Evolutionary conservation across 2,888 invertebrate genomes (phyloP).

Genomic region (Pseudeuparius sepicola): DNA sequence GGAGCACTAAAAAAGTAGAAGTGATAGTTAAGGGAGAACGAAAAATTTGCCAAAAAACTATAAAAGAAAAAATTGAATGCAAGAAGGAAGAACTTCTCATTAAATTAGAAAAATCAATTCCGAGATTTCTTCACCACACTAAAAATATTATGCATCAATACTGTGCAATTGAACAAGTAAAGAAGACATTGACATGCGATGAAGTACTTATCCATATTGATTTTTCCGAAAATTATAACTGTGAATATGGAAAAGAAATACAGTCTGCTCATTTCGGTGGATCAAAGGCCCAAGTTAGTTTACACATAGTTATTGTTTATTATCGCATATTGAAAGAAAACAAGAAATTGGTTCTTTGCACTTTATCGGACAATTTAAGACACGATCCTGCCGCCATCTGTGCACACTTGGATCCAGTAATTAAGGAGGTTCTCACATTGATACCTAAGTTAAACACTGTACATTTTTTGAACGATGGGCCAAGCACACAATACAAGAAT

Average conservation of each 20-base stretch:
- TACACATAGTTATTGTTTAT: slow-evolving; percentile 14
- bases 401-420: slow-evolving; percentile 11
- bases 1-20: slow-evolving; percentile 11
- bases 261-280: slow-evolving; percentile 15
- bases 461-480: slow-evolving; percentile 12
- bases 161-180: slow-evolving; percentile 3
- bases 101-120: too few relatives aligned
- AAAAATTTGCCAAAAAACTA: slow-evolving; percentile 10
- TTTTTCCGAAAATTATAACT: slow-evolving; percentile 12
- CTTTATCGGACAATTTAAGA: slow-evolving; percentile 6
- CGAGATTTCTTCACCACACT: slow-evolving; percentile 9
- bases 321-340: too few relatives aligned
- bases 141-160: slow-evolving; percentile 14
- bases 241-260: slow-evolving; percentile 13
- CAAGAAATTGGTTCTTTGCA: too few relatives aligned
- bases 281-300: slow-evolving; percentile 11
- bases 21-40: slow-evolving; percentile 10
- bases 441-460: slow-evolving; percentile 11
- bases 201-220: slow-evolving; percentile 13
- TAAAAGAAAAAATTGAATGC: slow-evolving; percentile 11
- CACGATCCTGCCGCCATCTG: slow-evolving; percentile 14
- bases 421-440: slow-evolving; percentile 2
- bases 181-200: slow-evolving; percentile 1
- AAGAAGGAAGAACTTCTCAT: slow-evolving; percentile 3
- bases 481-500: slow-evolving; percentile 14